A percentile compares a stretch with the other conserved stretches of the same genome.
Evolutionary conservation across 1,140 invertebrate species (phyloP).

Genomic region (Eumaeus atala): DNA sequence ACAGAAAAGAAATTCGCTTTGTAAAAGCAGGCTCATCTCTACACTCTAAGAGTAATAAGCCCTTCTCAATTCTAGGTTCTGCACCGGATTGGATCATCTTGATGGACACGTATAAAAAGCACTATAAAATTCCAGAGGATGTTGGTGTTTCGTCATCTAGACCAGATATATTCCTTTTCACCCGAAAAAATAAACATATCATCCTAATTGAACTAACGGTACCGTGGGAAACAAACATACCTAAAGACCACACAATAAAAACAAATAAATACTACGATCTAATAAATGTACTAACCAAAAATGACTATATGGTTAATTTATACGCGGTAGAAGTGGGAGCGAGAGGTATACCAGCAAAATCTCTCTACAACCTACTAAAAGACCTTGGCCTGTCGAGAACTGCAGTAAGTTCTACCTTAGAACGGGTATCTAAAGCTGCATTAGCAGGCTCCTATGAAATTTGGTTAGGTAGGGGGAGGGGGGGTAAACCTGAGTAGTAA

Average conservation of each 20-base stretch:
- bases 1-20: neutral
- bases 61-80: neutral
- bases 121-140: neutral
- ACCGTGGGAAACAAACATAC: conserved; percentile 12
- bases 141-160: neutral
- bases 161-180: conserved; percentile 9
- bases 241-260: conserved; percentile 7
- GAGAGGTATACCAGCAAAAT: conserved; percentile 13
- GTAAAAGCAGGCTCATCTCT: neutral
- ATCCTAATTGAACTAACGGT: neutral
- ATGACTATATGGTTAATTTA: neutral
- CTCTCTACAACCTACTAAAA: conserved; percentile 12
- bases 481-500: neutral
- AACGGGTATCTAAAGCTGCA: conserved; percentile 8
- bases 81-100: neutral
- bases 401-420: neutral
- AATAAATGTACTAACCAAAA: neutral
- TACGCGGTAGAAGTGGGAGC: conserved; percentile 15
- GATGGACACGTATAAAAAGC: conserved; percentile 1
- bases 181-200: neutral
- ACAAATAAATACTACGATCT: conserved; percentile 9
- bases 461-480: conserved; percentile 9
- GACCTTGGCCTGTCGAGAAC: conserved; percentile 5
- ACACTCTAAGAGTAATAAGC: neutral
- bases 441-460: conserved; percentile 10